phyloP scores from a whole-genome alignment of 1,140 invertebrate genomes.

The Conopomorpha cramerella region DNA sequence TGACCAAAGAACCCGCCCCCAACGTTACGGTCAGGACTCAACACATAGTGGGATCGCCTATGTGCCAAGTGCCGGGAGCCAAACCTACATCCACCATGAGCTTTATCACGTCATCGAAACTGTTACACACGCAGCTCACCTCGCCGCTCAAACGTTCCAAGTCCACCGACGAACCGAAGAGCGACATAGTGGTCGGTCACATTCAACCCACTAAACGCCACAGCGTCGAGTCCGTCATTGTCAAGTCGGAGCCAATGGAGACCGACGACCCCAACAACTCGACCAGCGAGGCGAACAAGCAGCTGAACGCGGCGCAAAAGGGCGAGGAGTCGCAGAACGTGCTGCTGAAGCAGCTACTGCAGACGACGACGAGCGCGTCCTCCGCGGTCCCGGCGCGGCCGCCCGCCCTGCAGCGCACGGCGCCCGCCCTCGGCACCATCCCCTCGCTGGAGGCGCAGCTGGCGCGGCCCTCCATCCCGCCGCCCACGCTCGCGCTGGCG shows the following conservation, averaged over 20 bases:
- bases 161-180: constrained; percentile 59
- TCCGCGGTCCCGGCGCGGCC: constrained; percentile 50
- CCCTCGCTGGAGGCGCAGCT: constrained; percentile 75
- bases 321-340: constrained; percentile 87
- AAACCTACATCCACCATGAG: constrained; percentile 35
- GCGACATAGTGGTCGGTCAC: constrained; percentile 47
- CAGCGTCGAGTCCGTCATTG: constrained; percentile 55
- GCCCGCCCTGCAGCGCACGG: constrained; percentile 57
- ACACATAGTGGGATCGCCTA: constrained; percentile 30
- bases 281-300: constrained; percentile 18
- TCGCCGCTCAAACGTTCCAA: constrained; percentile 58
- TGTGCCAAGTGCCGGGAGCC: constrained; percentile 27
- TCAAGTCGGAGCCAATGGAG: constrained; percentile 58
- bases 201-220: constrained; percentile 52
- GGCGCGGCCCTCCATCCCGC: constrained; percentile 71
- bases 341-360: constrained; percentile 84
- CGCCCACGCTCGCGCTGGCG: constrained; percentile 47
- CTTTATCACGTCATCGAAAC: constrained; percentile 52
- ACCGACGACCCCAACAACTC: constrained; percentile 33
- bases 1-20: constrained; percentile 41
- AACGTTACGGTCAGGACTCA: constrained; percentile 50
- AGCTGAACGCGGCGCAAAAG: constrained; percentile 35
- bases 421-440: constrained; percentile 68
- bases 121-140: constrained; percentile 62
- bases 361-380: constrained; percentile 73